Conservation (phyloP, 1,140 invertebrate species). For the Neotoxoptera formosana region DNA sequence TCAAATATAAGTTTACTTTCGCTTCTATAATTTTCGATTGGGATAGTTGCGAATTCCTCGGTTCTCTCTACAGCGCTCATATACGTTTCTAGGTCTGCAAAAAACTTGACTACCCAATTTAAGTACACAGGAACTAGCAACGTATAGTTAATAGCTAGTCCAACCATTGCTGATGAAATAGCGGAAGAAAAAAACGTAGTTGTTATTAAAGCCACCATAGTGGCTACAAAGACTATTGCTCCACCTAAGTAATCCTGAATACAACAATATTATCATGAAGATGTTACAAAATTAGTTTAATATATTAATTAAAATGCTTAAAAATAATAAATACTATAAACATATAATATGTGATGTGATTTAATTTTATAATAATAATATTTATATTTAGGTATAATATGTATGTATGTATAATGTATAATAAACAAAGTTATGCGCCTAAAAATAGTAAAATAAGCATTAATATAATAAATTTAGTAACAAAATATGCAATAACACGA, state of each 20-base stretch:
- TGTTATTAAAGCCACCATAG: slow-evolving; percentile 71
- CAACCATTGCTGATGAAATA: slow-evolving; percentile 72
- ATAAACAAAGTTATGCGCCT: background rate
- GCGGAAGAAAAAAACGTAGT: slow-evolving; percentile 66
- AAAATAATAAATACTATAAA: background rate
- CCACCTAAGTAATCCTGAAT: slow-evolving; percentile 83
- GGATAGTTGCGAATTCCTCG: slow-evolving; percentile 69
- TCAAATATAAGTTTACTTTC: slow-evolving; percentile 58
- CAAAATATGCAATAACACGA: too few species aligned
- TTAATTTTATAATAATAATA: background rate
- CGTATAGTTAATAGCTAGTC: slow-evolving; percentile 81
- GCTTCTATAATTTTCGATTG: slow-evolving; percentile 68
- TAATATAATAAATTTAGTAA: too few species aligned
- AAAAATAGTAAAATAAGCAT: background rate
- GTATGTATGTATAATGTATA: background rate
- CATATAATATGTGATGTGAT: background rate
- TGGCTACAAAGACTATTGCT: slow-evolving; percentile 76
- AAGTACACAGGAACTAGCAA: slow-evolving; percentile 81
- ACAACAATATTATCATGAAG: slow-evolving; percentile 38
- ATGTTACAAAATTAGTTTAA: background rate
- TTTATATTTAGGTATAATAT: slow-evolving; percentile 17
- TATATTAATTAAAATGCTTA: background rate
- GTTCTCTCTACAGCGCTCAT: slow-evolving; percentile 80
- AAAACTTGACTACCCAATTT: slow-evolving; percentile 82
- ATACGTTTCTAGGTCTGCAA: slow-evolving; percentile 80